These are phyloP conservation scores for Picathartes gymnocephalus DNA, from an alignment of 2,113 vertebrate species.

Conservation along the genomic window DNA sequence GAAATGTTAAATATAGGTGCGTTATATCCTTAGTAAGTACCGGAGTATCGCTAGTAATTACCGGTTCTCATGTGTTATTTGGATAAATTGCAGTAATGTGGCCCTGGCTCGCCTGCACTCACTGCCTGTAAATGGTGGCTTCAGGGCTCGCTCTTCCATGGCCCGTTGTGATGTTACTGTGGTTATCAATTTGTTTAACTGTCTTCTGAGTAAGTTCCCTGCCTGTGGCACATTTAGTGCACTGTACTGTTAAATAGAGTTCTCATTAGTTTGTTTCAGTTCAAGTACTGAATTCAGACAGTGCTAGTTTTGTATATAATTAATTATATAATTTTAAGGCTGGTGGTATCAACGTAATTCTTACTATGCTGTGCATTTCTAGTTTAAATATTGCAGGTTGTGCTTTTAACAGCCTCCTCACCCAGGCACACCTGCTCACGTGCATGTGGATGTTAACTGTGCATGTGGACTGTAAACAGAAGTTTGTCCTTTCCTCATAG, in stretches of 20 bases:
- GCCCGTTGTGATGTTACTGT: rapidly evolving
- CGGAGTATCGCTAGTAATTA: rapidly evolving
- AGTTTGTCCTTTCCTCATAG: neutral
- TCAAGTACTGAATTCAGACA: rapidly evolving
- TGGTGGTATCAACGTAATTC: no score
- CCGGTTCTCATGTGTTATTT: rapidly evolving
- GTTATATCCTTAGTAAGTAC: rapidly evolving
- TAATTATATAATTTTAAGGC: neutral
- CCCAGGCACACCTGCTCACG: rapidly evolving
- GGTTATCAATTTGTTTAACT: rapidly evolving
- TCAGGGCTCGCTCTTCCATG: rapidly evolving
- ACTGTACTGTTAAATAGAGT: neutral
- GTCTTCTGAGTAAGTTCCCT: no score
- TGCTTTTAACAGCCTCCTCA: neutral
- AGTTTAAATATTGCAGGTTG: neutral
- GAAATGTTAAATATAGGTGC: rapidly evolving
- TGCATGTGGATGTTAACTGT: rapidly evolving
- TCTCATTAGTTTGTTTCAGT: rapidly evolving
- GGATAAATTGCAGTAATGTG: neutral
- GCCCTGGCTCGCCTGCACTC: neutral
- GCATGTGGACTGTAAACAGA: neutral
- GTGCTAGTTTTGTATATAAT: rapidly evolving
- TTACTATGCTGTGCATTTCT: neutral
- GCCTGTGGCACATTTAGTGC: neutral
- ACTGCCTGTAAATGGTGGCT: rapidly evolving